A percentile compares a stretch with the other conserved stretches of the same genome.
phyloP scores from a whole-genome alignment of 1,140 invertebrate species.

The Eulimnadia texana region DNA sequence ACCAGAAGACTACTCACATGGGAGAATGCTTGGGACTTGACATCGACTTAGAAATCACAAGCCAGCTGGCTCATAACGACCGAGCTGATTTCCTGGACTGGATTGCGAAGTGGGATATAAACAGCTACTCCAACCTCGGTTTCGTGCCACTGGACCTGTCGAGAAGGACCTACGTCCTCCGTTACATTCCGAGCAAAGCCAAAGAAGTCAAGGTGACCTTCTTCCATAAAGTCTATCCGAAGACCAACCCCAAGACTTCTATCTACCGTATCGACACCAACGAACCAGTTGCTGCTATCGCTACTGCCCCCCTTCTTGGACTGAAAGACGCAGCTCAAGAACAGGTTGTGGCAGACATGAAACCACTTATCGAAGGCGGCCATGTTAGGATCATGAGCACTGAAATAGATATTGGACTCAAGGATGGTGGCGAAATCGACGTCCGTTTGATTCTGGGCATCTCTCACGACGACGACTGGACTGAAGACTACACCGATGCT shows the following conservation, averaged over 20 bases:
- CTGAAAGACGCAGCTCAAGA: not conserved
- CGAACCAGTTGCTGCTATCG: not conserved
- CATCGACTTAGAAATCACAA: not conserved
- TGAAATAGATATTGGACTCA: not conserved
- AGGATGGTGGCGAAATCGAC: not conserved
- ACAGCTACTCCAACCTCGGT: not conserved
- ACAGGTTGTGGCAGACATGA: not conserved
- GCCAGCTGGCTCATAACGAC: not conserved
- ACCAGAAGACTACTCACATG: not conserved
- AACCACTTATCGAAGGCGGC: not conserved
- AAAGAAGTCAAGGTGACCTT: not conserved
- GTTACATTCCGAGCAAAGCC: not conserved
- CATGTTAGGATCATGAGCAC: not conserved
- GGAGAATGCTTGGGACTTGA: not conserved
- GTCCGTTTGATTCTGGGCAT: not conserved
- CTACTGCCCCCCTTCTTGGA: not conserved
- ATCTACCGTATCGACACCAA: not conserved
- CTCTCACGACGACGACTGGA: not conserved
- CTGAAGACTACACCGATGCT: not conserved
- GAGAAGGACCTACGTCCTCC: not conserved
- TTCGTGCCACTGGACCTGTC: not conserved
- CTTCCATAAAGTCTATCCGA: not conserved
- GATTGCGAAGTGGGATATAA: not conserved
- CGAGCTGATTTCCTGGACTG: not conserved
- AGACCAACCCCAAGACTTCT: not conserved